Base-by-base conservation (phyloP, 2,113 vertebrate species). In the Ictalurus furcatus region DNA sequence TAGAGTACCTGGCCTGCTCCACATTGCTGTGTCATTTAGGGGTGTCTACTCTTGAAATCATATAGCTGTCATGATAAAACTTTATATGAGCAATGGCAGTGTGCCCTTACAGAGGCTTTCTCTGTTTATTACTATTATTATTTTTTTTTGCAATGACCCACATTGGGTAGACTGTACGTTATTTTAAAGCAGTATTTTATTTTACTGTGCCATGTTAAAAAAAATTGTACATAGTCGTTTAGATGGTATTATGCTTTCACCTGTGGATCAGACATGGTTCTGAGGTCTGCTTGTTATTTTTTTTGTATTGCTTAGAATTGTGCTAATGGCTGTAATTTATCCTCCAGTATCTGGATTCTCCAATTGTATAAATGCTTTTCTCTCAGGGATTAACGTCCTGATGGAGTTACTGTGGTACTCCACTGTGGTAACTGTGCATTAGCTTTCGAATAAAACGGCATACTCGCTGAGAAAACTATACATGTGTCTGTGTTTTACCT, bases 361-460 rank as follows among this genome's bases (percentile, higher is more conserved):
- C 90, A 91, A 90, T 92, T 94, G 93, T 92, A 94, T 92, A 94
- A 94, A 93, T 92, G 89, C 92, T 92, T 94, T 88, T 93, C 96
- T 96, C 98, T 99, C 98, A 98, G 98, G 98, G 97, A 98, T 95
- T 95, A 93, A 94, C 93, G 94, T 96, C 95, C 96, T 95, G 93
- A 94, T 93, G 90, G 95, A 71, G 94, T 96, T 95, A 94, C 96
- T 95, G 94, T 91, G 93, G 95, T 74, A 93, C 92, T 94, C 92
- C 92, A 92, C 93, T 89, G 92, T 96, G 96, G 96, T 94, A 94
- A 94, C 92, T 92, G 58, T 84, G 95, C 93, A 85, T 90, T 90
- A 85, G 92, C 93, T 94, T 94, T 94, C 94, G 14, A 54, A 79
- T 59, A 34, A 98, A 98, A 98, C 89, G 94, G 94, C 92, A 96